Percentiles rank a stretch among this genome's conserved stretches.
Conservation (phyloP, 2,797 vertebrate genomes). For the Psittacula derbiana region DNA sequence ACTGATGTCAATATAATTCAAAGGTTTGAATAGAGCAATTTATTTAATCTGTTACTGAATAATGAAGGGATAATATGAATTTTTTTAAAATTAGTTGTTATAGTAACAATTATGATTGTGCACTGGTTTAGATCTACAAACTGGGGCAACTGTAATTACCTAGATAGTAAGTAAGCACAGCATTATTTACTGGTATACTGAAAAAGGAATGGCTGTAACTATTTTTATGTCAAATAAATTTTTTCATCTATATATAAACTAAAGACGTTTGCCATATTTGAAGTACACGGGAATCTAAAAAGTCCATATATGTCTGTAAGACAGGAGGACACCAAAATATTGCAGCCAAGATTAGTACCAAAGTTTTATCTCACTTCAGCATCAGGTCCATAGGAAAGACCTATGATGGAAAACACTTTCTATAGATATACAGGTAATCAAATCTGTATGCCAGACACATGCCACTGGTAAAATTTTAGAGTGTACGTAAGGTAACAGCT, state of each 20-base stretch:
- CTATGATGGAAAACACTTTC: not conserved
- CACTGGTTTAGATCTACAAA: not conserved
- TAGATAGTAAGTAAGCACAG: not conserved
- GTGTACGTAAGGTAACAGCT: fast-evolving
- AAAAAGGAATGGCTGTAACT: not conserved
- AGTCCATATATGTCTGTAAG: not conserved
- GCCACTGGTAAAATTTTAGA: not conserved
- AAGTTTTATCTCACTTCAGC: not conserved
- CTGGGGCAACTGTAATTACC: not conserved
- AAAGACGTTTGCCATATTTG: not conserved
- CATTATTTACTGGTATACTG: not conserved
- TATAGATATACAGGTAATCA: not conserved
- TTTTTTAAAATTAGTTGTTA: not conserved
- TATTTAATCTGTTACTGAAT: not conserved
- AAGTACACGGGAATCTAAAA: not conserved
- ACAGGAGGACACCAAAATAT: fast-evolving
- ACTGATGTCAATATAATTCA: not conserved
- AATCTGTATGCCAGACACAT: not conserved
- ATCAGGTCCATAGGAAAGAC: not conserved
- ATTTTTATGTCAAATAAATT: not conserved
- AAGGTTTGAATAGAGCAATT: not conserved
- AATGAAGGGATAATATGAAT: not conserved
- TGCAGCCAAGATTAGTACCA: not conserved
- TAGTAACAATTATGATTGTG: not conserved
- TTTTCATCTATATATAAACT: not conserved